A percentile compares a stretch with the other conserved stretches of the same genome.
Evolutionary conservation across 1,140 invertebrate species (phyloP).

Genomic region (Dreissena polymorpha): DNA sequence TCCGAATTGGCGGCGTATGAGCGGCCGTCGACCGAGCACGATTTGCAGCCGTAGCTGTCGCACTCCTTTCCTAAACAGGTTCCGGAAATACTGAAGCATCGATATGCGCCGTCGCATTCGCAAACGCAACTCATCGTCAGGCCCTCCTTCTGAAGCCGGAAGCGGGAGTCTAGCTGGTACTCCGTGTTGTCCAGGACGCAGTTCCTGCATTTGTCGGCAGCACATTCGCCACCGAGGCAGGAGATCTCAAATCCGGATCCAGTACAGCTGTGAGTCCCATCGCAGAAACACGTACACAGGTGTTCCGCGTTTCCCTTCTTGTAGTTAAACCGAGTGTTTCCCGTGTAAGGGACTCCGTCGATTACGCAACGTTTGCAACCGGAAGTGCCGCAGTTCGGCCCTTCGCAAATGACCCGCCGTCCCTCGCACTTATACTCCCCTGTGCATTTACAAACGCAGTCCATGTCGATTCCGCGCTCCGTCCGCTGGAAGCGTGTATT

Average conservation of each 20-base stretch:
- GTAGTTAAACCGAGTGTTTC: conserved; percentile 62
- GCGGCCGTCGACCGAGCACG: conserved; percentile 26
- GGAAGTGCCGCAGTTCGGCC: conserved; percentile 27
- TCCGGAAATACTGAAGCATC: conserved; percentile 40
- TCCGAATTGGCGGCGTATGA: conserved; percentile 17
- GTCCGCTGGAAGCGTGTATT: conserved; percentile 26
- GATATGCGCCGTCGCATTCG: conserved; percentile 53
- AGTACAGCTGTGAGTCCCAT: conserved; percentile 64
- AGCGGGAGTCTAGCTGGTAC: conserved; percentile 40
- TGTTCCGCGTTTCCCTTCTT: conserved; percentile 55
- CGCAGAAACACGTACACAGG: conserved; percentile 65
- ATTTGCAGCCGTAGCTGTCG: conserved; percentile 47
- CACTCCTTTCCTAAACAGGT: conserved; percentile 33
- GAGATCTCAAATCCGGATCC: conserved; percentile 40
- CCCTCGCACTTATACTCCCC: conserved; percentile 38
- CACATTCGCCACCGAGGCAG: conserved; percentile 32
- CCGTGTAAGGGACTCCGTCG: conserved; percentile 58
- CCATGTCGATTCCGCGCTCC: conserved; percentile 13
- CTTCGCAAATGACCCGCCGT: conserved; percentile 20
- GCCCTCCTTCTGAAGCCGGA: conserved; percentile 29
- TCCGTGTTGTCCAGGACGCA: conserved; percentile 26
- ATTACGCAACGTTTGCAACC: conserved; percentile 61
- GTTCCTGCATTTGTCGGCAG: conserved; percentile 26
- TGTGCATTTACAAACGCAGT: conserved; percentile 37
- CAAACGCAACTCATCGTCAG: conserved; percentile 51